Evolutionary conservation across 2,113 vertebrate species (phyloP), one percentile per base, ranked within the genome.

Genomic region (Otus sunia): DNA sequence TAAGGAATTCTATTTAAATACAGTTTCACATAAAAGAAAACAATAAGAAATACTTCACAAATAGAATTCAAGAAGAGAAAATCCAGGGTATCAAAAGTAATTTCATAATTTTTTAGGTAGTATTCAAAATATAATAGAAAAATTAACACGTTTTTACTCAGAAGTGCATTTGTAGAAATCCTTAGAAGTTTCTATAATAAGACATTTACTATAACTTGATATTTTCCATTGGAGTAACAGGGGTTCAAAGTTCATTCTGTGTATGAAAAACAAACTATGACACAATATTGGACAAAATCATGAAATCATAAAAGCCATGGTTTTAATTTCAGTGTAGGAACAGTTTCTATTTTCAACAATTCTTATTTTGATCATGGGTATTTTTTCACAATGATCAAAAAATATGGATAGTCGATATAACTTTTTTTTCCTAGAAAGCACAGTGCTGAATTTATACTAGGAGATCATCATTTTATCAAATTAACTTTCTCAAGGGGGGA

Each of bases 381-480:
- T 82, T 93, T 87, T 82, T 87, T 43, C 47, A 72, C 29, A 66
- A 53, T n/a, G 79, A 91, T 95, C 36, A 74, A 95, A 85, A 81
- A 50, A 90, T 45, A n/a, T 19, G 10, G 11, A 39, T 10, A 59
- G 58, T 25, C 10, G 59, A 74, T 56, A 58, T 34, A 94, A 80
- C 41, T 80, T 75, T 78, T 72, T 91, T 53, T 90, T 64, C 56
- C 25, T 45, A 49, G 45, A 26, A 94, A 59, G 69, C 16, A 66
- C 81, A 96, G 58, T 43, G 79, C 53, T 67, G 50, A 52, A 83
- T 37, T 90, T 91, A 76, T 58, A 84, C 15, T 50, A 60, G 29
- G 49, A 96, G 39, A 41, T 79, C 79, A 92, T 88, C 17, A 52
- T 94, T 94, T 88, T 91, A 88, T 73, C 84, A 96, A 86, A 76